Base-by-base conservation (phyloP, 2,797 vertebrate genomes). In the Presbytis comata region DNA sequence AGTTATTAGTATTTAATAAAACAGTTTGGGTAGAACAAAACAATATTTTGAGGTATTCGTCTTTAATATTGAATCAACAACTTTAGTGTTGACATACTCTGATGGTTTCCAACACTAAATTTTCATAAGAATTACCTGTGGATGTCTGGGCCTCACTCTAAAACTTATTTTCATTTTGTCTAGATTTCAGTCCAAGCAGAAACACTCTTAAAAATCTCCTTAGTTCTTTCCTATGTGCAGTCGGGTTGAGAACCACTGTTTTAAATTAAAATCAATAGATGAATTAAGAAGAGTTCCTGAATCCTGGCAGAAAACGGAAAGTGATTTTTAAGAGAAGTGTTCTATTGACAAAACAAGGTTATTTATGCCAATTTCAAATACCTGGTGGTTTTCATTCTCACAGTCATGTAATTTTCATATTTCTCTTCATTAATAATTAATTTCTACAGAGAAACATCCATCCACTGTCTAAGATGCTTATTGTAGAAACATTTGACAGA, bases 391-490 rank as follows among this genome's bases (percentile, higher is more conserved):
- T 92, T 59, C 84, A 84, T 59, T 75, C 5, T 87, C 11, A 30
- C 24, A 50, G 39, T 78, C 74, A 92, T 36, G 41, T 72, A 75
- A 30, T 11, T 24, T 80, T 64, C 41, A 59, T 89, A 57, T 67
- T 93, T 91, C 21, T 87, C 82, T 96, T 96, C 28, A 84, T 92
- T 93, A 95, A 70, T 36, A 78, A 24, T 75, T 81, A 48, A 36
- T 61, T 88, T 79, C n/a, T 39, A 46, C 28, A 83, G 74, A 36
- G 75, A 87, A 91, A 74, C 24, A 72, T 92, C 21, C 28, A 5
- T 83, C 14, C 19, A 61, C 8, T 95, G 16, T 44, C 72, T 95
- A 82, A 33, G 50, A 3, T 90, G 6, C 91, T 85, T 78, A 22
- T 55, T 14, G 3, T 85, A 92, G 36, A 98, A 96, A 90, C 4